A percentile compares a stretch with the other conserved stretches of the same genome.
These are phyloP conservation scores for Cosmia pyralina DNA, from an alignment of 2,888 invertebrate species.

Conservation along the genomic window DNA sequence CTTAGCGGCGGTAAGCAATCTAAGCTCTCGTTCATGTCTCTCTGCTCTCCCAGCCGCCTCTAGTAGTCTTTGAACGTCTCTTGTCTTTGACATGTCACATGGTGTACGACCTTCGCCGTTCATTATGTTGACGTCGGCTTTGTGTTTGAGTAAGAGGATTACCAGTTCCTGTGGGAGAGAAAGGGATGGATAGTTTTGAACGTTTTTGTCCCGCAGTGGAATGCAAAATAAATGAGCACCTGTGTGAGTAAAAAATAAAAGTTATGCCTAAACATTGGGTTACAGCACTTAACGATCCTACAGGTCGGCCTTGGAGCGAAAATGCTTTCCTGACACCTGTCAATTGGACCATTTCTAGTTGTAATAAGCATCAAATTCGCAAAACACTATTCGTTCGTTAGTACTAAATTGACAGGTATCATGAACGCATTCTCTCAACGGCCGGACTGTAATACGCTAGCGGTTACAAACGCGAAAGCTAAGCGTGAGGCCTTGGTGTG, in stretches of 20 bases:
- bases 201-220: background rate
- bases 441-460: too few relatives aligned
- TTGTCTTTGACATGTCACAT: conserved; percentile 89
- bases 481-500: too few relatives aligned
- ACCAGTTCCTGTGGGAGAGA: conserved; percentile 89
- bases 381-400: too few relatives aligned
- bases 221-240: too few relatives aligned
- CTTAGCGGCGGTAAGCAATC: conserved; percentile 90
- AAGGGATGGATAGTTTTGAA: background rate
- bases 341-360: too few relatives aligned
- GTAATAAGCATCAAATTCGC: too few relatives aligned
- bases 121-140: conserved; percentile 91
- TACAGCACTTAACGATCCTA: background rate
- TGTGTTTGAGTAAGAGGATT: conserved; percentile 90
- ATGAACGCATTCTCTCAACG: too few relatives aligned
- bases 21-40: conserved; percentile 87
- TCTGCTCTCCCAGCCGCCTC: conserved; percentile 91
- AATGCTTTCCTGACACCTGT: too few relatives aligned
- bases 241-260: too few relatives aligned
- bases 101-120: conserved; percentile 92
- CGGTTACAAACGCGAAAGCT: too few relatives aligned
- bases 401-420: too few relatives aligned
- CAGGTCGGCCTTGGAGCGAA: too few relatives aligned
- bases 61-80: conserved; percentile 89
- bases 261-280: background rate